phyloP scores from a whole-genome alignment of 2,113 vertebrate genomes.

The Mohoua ochrocephala region DNA sequence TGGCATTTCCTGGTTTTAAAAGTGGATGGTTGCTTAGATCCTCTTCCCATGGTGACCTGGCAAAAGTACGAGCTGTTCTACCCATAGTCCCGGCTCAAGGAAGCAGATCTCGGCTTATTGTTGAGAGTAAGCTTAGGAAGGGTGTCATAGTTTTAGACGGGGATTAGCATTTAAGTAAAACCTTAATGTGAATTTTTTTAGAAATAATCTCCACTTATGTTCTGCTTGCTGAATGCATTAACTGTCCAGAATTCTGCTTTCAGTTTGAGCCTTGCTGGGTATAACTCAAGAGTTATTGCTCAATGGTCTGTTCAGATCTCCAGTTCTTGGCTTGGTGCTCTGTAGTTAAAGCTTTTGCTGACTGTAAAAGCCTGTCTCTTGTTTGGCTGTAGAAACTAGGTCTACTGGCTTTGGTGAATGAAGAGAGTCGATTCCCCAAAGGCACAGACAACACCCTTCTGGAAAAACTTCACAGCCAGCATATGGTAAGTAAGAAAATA shows the following conservation, averaged over 20 bases:
- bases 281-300: neutral
- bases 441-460: constrained; percentile 90
- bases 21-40: neutral
- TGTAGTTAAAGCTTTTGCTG: neutral
- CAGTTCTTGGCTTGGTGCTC: neutral
- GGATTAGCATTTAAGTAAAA: neutral
- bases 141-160: neutral
- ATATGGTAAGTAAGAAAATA: constrained; percentile 78
- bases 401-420: constrained; percentile 89
- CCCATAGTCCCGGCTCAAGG: neutral
- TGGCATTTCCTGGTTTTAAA: neutral
- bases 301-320: neutral
- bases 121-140: neutral
- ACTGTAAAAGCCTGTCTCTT: constrained; percentile 40
- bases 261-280: neutral
- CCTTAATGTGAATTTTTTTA: neutral
- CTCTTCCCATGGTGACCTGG: neutral
- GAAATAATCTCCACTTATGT: neutral
- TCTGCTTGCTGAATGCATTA: neutral
- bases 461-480: constrained; percentile 90
- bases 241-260: neutral
- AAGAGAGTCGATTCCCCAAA: constrained; percentile 93
- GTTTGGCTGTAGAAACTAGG: constrained; percentile 83
- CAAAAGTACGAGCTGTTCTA: neutral
- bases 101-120: neutral